phyloP scores from a whole-genome alignment of 1,140 invertebrate genomes.

The Drosophila pachea region DNA sequence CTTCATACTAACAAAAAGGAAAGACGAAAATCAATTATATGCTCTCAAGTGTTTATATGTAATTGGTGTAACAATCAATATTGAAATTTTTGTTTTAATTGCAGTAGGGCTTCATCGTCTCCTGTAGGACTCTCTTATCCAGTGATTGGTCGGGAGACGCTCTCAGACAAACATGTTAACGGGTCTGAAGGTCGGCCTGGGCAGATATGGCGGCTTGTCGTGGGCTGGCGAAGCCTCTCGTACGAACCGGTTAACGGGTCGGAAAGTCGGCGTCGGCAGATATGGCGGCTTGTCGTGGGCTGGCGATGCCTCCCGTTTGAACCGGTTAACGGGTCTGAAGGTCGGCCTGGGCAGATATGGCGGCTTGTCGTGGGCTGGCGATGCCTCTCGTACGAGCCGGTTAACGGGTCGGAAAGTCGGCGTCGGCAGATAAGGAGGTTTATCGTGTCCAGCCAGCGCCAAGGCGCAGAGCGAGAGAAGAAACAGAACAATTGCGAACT shows the following conservation, averaged over 20 bases:
- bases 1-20: neutral
- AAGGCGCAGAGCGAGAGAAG: conserved; percentile 9
- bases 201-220: no score
- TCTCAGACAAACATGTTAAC: neutral
- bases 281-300: neutral
- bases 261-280: neutral
- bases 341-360: neutral
- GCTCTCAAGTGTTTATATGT: no score
- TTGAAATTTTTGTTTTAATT: no score
- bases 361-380: neutral
- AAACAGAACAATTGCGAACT: conserved; percentile 10
- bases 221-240: neutral
- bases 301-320: neutral
- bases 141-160: neutral
- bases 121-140: no score
- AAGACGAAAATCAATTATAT: no score
- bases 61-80: no score
- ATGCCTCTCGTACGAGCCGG: neutral
- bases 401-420: conserved; percentile 11
- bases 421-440: conserved; percentile 6
- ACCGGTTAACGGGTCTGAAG: neutral
- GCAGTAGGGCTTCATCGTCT: no score
- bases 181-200: no score
- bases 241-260: neutral
- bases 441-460: conserved; percentile 5